These are phyloP conservation scores for Xenopus tropicalis DNA, from an alignment of 2,113 vertebrate species.

Conservation along the genomic window DNA sequence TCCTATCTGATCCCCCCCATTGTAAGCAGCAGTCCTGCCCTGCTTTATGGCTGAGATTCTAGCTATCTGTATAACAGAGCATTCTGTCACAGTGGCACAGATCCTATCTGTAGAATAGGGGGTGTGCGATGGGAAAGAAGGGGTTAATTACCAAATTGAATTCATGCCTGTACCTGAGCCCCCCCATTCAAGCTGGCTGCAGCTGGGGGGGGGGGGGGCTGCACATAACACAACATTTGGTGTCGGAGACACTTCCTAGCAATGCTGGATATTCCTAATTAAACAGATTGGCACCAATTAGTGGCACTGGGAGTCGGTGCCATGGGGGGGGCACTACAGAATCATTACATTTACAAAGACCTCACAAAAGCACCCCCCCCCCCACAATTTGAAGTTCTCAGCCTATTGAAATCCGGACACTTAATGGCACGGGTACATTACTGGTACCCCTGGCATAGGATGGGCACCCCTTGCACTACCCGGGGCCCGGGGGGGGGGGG, in stretches of 20 bases:
- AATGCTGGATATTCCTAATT: slow-evolving; percentile 36
- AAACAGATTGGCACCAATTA: slow-evolving; percentile 39
- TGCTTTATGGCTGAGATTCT: no score
- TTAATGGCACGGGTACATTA: no score
- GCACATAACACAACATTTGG: slow-evolving; percentile 38
- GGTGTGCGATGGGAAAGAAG: slow-evolving; percentile 9
- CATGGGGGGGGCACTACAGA: no score
- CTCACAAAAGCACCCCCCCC: no score
- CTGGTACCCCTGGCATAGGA: no score
- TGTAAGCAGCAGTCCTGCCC: no score
- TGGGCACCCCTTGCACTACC: neutral
- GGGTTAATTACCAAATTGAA: slow-evolving; percentile 22
- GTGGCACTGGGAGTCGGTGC: slow-evolving; percentile 9
- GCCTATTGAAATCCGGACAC: no score
- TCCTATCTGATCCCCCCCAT: no score
- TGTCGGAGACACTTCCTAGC: slow-evolving; percentile 21
- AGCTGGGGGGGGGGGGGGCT: slow-evolving; percentile 11
- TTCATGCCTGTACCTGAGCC: slow-evolving; percentile 13
- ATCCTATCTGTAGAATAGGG: neutral
- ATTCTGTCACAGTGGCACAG: no score
- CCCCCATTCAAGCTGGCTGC: slow-evolving; percentile 12
- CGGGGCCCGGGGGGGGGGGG: neutral
- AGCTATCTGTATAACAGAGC: no score
- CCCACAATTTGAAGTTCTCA: no score
- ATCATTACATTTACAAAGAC: no score